Conservation (phyloP, 2,797 vertebrate species). For the Loriculus beryllinus region DNA sequence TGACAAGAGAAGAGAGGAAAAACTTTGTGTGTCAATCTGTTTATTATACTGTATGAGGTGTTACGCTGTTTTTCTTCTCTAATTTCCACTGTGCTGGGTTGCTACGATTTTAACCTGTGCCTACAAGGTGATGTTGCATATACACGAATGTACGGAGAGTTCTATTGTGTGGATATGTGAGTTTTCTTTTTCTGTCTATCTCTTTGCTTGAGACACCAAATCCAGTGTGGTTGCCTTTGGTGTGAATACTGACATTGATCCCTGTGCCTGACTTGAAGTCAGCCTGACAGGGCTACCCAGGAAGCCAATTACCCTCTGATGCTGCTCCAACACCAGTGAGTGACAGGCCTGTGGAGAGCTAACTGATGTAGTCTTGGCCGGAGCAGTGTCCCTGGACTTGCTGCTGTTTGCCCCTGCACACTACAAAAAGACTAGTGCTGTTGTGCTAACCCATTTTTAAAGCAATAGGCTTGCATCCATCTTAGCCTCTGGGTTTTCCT, state of each 20-base stretch:
- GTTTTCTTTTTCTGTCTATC: not conserved
- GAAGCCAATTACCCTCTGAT: not conserved
- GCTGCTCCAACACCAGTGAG: not conserved
- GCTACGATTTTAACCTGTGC: not conserved
- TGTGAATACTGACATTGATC: not conserved
- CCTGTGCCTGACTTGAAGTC: not conserved
- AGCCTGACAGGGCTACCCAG: constrained; percentile 1
- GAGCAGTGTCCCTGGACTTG: not conserved
- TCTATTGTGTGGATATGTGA: accelerated
- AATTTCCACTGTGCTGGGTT: not conserved
- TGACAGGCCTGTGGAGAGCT: not conserved
- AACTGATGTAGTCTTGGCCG: not conserved
- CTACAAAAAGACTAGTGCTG: not conserved
- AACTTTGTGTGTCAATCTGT: not conserved
- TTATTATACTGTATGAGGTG: not conserved
- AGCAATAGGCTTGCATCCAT: not conserved
- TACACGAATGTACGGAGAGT: not conserved
- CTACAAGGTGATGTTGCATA: accelerated
- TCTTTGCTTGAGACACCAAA: not conserved
- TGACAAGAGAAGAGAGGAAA: not conserved
- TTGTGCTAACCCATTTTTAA: not conserved
- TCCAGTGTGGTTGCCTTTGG: not conserved
- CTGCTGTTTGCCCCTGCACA: not conserved
- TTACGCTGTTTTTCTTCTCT: not conserved
- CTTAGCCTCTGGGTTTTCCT: not conserved